phyloP scores from a whole-genome alignment of 2,888 invertebrate genomes.

The Pasiphila rectangulata region DNA sequence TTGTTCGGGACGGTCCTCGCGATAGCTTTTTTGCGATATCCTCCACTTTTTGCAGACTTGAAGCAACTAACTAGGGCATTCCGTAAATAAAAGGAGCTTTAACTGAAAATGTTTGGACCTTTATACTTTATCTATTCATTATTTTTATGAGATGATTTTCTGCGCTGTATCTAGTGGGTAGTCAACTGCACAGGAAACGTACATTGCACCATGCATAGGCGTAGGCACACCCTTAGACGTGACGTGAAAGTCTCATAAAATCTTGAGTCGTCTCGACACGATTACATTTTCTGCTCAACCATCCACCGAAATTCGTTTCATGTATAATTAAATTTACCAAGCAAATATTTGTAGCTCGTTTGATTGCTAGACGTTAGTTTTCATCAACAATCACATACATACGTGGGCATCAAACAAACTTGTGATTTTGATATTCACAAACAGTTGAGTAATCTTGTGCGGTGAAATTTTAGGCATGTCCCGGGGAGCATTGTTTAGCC shows the following conservation, averaged over 20 bases:
- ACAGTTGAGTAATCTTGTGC: constrained; percentile 52
- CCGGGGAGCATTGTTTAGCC: constrained; percentile 51
- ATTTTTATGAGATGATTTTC: constrained; percentile 26
- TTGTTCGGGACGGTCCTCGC: constrained; percentile 42
- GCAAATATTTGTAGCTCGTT: constrained; percentile 42
- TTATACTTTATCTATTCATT: constrained; percentile 24
- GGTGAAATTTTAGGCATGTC: constrained; percentile 61
- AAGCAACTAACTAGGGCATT: constrained; percentile 49
- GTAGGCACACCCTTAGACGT: constrained; percentile 17
- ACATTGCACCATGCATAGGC: constrained; percentile 7
- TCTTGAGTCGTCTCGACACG: constrained; percentile 16
- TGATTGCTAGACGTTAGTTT: constrained; percentile 46
- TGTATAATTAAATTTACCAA: constrained; percentile 39
- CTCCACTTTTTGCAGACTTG: constrained; percentile 43
- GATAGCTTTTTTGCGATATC: constrained; percentile 51
- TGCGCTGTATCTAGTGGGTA: not conserved
- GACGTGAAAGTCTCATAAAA: constrained; percentile 13
- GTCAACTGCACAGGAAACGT: constrained; percentile 2
- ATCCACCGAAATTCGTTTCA: constrained; percentile 34
- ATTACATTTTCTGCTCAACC: constrained; percentile 27
- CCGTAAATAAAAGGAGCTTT: constrained; percentile 37
- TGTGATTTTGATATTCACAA: constrained; percentile 54
- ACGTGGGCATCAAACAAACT: constrained; percentile 55
- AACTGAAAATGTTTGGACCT: constrained; percentile 21
- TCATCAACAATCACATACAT: constrained; percentile 49